Base-by-base conservation (phyloP, 2,797 vertebrate genomes). In the Miichthys miiuy region DNA sequence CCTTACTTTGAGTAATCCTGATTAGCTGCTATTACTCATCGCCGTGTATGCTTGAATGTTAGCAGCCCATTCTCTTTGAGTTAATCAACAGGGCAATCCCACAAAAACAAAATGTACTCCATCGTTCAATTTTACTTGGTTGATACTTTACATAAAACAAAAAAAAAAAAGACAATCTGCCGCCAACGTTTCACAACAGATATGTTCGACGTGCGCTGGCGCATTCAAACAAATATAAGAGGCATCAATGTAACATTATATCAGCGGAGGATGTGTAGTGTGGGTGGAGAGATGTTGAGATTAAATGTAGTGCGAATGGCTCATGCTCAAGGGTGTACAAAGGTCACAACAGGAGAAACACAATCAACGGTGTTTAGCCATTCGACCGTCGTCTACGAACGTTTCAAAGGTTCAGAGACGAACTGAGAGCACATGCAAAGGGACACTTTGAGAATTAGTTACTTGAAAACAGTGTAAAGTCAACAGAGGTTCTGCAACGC, bases 221-320 rank as follows among this genome's bases (percentile, higher is more conserved):
- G n/a, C n/a, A n/a, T n/a, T n/a, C n/a, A n/a, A n/a, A n/a, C n/a
- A n/a, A 66, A 81, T 38, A 64, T 0, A 23, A 60, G 68, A 54
- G 8, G n/a, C 30, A 48, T 38, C 34, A 58, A 23, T 55, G 60
- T 14, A 21, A 69, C 62, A 61, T 17, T 20, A 62, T 56, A 38
- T 55, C 21, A 57, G 8, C 30, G 5, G 27, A 56, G 11, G 34
- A 3, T 21, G 21, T 5, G 14, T n/a, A 62, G 60, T 46, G 60
- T 23, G 30, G 18, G 23, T 23, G 11, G 25, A 13, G 23, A 38
- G 38, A 68, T 61, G 30, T 41, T 46, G 56, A 71, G 62, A 56
- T 25, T 56, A 64, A 57, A 2, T 38, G 74, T 80, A 88, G 82
- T 84, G 77, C 71, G 83, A 83, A 80, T 41, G 52, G 62, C 42